A percentile compares a stretch with the other conserved stretches of the same genome.
Evolutionary conservation across 2,113 vertebrate genomes (phyloP).

Genomic region (Salvator merianae): DNA sequence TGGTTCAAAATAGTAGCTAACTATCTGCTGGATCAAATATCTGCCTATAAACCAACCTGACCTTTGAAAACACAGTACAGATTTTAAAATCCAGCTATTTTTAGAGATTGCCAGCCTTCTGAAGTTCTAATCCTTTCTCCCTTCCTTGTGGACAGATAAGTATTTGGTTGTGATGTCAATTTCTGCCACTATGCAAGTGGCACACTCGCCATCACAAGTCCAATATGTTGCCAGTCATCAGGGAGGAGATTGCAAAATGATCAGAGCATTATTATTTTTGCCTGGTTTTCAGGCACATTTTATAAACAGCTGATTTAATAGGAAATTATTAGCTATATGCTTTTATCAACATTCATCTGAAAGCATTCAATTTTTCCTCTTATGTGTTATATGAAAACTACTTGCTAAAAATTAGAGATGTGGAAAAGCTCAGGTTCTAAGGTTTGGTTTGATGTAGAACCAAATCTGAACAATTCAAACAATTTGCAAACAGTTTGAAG

Average conservation of each 20-base stretch:
- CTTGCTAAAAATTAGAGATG: no score
- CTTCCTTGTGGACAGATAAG: not conserved
- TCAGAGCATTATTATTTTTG: no score
- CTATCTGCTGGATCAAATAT: not conserved
- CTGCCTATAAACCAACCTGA: not conserved
- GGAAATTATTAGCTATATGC: no score
- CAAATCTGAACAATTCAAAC: no score
- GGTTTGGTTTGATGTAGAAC: no score
- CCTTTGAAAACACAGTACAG: not conserved
- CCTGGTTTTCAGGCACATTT: not conserved
- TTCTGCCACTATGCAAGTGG: not conserved
- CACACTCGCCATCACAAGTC: no score
- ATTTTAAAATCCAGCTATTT: not conserved
- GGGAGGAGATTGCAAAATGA: not conserved
- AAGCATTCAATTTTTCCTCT: not conserved
- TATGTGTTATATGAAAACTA: conserved; percentile 1
- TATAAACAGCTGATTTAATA: not conserved
- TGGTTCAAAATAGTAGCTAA: not conserved
- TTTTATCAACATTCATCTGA: no score
- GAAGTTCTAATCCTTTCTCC: not conserved
- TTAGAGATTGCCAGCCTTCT: not conserved
- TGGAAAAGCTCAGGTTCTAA: no score
- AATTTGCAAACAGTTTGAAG: not conserved
- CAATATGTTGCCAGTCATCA: not conserved
- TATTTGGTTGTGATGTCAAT: no score